Percentiles rank a stretch among this genome's conserved stretches.
Evolutionary conservation across 2,888 invertebrate species (phyloP).

Genomic region (Ceriagrion tenellum): DNA sequence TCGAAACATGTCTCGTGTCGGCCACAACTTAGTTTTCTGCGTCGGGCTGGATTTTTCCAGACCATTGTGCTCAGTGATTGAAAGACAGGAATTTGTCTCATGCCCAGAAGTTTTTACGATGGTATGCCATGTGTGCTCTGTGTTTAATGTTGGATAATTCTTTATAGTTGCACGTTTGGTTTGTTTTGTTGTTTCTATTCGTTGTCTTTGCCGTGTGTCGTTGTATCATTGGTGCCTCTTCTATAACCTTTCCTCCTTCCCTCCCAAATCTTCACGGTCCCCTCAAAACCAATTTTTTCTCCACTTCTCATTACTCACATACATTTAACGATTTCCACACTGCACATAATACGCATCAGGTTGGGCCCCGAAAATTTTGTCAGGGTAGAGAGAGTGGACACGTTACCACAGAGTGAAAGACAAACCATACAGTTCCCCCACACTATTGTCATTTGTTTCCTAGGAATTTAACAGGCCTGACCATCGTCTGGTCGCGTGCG

Average conservation of each 20-base stretch:
- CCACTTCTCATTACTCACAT: not conserved
- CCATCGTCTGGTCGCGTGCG: not conserved
- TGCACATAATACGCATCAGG: not conserved
- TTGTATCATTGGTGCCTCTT: not conserved
- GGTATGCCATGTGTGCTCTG: conserved; percentile 60
- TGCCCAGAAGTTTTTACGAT: conserved; percentile 20
- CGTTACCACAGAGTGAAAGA: not conserved
- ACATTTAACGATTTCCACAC: not conserved
- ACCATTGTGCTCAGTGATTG: conserved; percentile 7
- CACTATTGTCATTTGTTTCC: not conserved
- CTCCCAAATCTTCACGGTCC: not conserved
- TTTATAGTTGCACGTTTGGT: conserved; percentile 58
- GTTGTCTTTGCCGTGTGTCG: conserved; percentile 54
- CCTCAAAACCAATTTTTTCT: not conserved
- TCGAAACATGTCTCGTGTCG: not conserved
- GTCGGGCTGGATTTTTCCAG: not conserved
- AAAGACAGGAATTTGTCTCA: not conserved
- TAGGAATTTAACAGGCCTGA: not conserved
- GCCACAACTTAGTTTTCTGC: not conserved
- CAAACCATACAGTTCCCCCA: not conserved
- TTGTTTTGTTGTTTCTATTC: conserved; percentile 46
- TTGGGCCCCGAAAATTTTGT: not conserved
- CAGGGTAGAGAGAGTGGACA: not conserved
- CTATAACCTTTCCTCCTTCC: not conserved
- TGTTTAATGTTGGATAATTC: conserved; percentile 30